Conservation (phyloP, 2,888 invertebrate species). For the Cosmia trapezina region DNA sequence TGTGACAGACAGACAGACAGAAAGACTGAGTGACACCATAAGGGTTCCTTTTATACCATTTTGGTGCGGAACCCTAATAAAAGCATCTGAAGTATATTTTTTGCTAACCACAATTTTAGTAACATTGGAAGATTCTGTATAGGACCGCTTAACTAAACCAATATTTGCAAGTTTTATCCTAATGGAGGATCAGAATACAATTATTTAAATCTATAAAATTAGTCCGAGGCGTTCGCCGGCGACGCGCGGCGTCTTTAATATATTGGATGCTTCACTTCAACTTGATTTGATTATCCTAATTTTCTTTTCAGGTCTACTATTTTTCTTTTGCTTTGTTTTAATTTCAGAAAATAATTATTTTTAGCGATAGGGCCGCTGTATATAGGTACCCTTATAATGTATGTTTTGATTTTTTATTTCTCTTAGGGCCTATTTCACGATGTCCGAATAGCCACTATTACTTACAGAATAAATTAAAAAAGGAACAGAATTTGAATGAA, state of each 20-base stretch:
- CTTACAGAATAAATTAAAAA: too few relatives aligned
- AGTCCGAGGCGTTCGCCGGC: too few relatives aligned
- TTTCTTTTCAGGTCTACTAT: not conserved
- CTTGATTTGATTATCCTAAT: not conserved
- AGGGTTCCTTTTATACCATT: too few relatives aligned
- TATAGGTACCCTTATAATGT: not conserved
- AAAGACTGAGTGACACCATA: too few relatives aligned
- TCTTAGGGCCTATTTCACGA: too few relatives aligned
- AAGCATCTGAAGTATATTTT: not conserved
- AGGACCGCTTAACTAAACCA: too few relatives aligned
- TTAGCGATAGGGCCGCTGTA: not conserved
- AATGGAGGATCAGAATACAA: not conserved
- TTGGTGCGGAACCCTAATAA: too few relatives aligned
- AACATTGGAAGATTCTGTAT: too few relatives aligned
- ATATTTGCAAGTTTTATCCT: too few relatives aligned
- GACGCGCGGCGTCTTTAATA: constrained; percentile 3
- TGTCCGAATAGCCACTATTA: too few relatives aligned
- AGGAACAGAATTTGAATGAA: too few relatives aligned
- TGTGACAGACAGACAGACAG: too few relatives aligned
- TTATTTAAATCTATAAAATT: constrained; percentile 14
- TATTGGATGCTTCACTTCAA: constrained; percentile 11
- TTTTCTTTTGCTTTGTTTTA: not conserved
- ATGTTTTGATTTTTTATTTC: not conserved
- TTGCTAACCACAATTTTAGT: not conserved
- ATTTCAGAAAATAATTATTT: not conserved